Evolutionary conservation across 2,888 invertebrate genomes (phyloP).

Genomic region (Lydus trimaculatus): DNA sequence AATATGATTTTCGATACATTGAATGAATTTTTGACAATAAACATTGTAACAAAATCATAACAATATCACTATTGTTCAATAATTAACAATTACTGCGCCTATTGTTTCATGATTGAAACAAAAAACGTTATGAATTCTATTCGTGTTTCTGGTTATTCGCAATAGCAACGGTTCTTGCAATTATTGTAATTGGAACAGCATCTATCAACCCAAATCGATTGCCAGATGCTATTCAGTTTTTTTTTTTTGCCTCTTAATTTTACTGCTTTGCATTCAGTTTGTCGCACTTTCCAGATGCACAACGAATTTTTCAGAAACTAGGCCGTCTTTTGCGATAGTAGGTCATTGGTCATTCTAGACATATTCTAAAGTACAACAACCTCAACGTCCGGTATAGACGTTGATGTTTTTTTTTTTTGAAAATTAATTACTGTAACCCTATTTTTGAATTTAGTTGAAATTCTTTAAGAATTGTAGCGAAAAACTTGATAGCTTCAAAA

Average conservation of each 20-base stretch:
- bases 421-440: slow-evolving; percentile 4
- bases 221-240: neutral
- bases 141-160: too few relatives aligned
- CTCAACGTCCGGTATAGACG: slow-evolving; percentile 13
- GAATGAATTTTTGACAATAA: slow-evolving; percentile 26
- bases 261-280: too few relatives aligned
- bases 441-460: neutral
- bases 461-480: neutral
- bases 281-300: neutral
- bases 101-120: neutral
- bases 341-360: slow-evolving; percentile 28
- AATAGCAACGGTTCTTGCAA: neutral
- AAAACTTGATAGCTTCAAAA: neutral
- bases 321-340: slow-evolving; percentile 25
- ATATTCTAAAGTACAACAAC: slow-evolving; percentile 24
- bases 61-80: neutral
- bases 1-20: slow-evolving; percentile 22
- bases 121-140: neutral
- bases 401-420: neutral
- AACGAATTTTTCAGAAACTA: slow-evolving; percentile 10
- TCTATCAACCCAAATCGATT: neutral
- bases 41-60: neutral
- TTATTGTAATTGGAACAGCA: neutral
- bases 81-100: neutral
- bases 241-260: too few relatives aligned